Conservation (phyloP, 1,140 invertebrate genomes). For the Chrysoperla carnea region DNA sequence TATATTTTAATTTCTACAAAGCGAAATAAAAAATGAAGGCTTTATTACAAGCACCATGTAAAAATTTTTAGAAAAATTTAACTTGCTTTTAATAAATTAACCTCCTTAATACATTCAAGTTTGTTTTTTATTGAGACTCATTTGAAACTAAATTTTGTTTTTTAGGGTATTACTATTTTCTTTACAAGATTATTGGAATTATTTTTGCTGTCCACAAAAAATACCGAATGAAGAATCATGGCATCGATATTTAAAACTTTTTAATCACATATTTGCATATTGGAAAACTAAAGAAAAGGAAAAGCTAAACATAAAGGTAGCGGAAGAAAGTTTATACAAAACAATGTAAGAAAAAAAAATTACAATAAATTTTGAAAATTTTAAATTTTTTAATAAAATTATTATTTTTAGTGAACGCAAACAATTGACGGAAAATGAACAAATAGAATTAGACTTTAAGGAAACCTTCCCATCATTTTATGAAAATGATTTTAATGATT, state of each 20-base stretch:
- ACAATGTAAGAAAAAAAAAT: constrained; percentile 37
- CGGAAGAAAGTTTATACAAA: constrained; percentile 66
- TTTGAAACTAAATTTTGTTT: constrained; percentile 3
- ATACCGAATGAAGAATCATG: constrained; percentile 9
- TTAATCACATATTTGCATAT: constrained; percentile 38
- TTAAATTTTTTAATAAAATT: constrained; percentile 1
- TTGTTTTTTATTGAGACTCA: too few relatives aligned
- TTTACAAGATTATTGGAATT: constrained; percentile 42
- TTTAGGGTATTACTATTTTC: constrained; percentile 44
- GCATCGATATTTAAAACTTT: constrained; percentile 28
- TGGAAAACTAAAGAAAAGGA: constrained; percentile 63
- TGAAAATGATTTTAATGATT: constrained; percentile 47
- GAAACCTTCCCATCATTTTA: constrained; percentile 60
- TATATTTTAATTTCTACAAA: too few relatives aligned
- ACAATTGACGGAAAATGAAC: constrained; percentile 51
- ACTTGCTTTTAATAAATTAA: too few relatives aligned
- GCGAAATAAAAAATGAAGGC: too few relatives aligned
- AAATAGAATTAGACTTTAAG: constrained; percentile 46
- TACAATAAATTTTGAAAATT: constrained; percentile 3
- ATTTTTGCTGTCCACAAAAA: constrained; percentile 24
- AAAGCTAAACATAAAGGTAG: constrained; percentile 42
- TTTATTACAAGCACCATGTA: too few relatives aligned
- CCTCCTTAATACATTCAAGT: too few relatives aligned
- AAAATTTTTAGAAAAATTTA: too few relatives aligned
- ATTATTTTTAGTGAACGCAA: neutral